Evolutionary conservation across 2,888 invertebrate species (phyloP).

Genomic region (Zaprionus lineosus): DNA sequence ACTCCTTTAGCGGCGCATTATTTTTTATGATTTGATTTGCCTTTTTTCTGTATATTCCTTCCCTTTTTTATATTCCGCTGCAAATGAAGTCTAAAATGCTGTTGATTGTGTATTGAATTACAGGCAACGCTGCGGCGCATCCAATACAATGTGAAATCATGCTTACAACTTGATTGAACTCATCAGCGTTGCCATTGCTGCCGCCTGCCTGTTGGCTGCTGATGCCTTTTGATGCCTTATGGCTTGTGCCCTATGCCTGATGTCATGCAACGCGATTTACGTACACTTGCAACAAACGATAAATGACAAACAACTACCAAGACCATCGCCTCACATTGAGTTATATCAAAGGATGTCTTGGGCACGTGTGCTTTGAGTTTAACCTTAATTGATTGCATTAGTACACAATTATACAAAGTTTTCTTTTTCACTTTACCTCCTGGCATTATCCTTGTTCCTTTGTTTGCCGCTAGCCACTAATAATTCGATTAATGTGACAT

Average conservation of each 20-base stretch:
- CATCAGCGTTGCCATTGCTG: conserved; percentile 43
- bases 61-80: conserved; percentile 15
- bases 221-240: conserved; percentile 9
- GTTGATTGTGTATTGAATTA: conserved; percentile 75
- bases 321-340: conserved; percentile 26
- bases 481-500: conserved; percentile 52
- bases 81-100: conserved; percentile 73
- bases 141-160: conserved; percentile 69
- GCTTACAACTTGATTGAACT: conserved; percentile 76
- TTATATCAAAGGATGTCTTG: conserved; percentile 31
- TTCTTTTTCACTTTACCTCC: not conserved
- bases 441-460: conserved; percentile 16
- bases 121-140: conserved; percentile 52
- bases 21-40: conserved; percentile 72
- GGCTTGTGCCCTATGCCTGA: not conserved
- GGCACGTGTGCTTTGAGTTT: conserved; percentile 47
- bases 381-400: conserved; percentile 68
- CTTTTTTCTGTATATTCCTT: conserved; percentile 32
- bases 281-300: conserved; percentile 16
- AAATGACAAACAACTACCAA: not conserved
- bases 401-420: conserved; percentile 49
- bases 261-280: conserved; percentile 26
- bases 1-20: conserved; percentile 62
- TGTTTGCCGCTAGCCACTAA: conserved; percentile 22
- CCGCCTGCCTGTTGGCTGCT: not conserved